Conservation (phyloP, 2,113 vertebrate genomes). For the Halichoeres trimaculatus region DNA sequence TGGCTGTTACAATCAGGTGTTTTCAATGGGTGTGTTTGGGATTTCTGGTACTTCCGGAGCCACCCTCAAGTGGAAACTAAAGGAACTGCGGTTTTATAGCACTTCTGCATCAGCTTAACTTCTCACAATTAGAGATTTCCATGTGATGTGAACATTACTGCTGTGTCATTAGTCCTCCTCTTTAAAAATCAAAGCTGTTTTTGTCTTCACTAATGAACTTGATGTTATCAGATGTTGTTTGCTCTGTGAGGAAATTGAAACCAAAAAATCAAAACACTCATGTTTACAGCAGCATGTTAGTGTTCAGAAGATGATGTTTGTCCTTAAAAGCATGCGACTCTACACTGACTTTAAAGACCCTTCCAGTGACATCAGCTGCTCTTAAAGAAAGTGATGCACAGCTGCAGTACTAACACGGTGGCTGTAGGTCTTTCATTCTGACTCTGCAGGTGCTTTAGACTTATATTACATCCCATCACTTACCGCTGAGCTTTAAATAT, state of each 20-base stretch:
- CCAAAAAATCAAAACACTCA: conserved; percentile 35
- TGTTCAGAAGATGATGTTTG: conserved; percentile 14
- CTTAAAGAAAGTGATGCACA: neutral
- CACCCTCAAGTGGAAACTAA: too few species aligned
- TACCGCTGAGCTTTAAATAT: neutral
- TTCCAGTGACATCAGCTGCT: neutral
- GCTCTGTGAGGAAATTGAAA: conserved; percentile 28
- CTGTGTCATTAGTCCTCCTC: too few species aligned
- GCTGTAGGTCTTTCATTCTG: neutral
- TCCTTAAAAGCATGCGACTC: conserved; percentile 1
- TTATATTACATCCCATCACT: neutral
- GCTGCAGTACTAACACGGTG: neutral
- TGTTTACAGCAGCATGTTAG: conserved; percentile 26
- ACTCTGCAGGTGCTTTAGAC: neutral
- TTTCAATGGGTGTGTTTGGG: too few species aligned
- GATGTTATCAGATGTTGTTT: conserved; percentile 42
- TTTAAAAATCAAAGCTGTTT: conserved; percentile 8
- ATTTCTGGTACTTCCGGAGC: too few species aligned
- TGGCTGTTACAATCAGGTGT: too few species aligned
- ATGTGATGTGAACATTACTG: too few species aligned
- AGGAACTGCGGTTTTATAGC: too few species aligned
- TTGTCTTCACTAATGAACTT: conserved; percentile 25
- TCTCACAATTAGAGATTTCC: too few species aligned
- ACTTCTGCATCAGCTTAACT: neutral
- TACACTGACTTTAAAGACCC: neutral